phyloP scores from a whole-genome alignment of 2,113 vertebrate genomes.

The Phalacrocorax aristotelis region DNA sequence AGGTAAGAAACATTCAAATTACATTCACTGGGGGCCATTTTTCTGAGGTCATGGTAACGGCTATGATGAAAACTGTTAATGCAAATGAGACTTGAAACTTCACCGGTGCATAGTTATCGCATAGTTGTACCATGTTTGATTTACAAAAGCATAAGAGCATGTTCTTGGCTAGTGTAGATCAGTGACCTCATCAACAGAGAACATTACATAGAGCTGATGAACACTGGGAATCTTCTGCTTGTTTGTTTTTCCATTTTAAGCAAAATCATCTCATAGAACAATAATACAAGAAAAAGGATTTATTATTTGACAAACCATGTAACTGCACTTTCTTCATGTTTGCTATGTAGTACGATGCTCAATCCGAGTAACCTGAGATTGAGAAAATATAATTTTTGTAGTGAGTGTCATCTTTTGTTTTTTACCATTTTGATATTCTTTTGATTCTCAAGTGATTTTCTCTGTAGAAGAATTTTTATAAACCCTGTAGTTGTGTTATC shows the following conservation, averaged over 20 bases:
- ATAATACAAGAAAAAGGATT: neutral
- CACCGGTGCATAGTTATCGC: neutral
- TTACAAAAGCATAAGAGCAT: neutral
- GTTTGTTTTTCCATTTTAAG: neutral
- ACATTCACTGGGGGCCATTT: neutral
- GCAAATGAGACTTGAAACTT: neutral
- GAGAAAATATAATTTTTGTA: neutral
- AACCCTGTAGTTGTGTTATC: neutral
- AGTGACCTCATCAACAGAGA: neutral
- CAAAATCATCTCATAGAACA: neutral
- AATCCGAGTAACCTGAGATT: neutral
- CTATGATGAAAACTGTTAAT: neutral
- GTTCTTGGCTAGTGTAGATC: neutral
- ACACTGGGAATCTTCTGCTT: neutral
- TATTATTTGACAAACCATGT: neutral
- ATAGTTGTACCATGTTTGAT: neutral
- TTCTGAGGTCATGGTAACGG: neutral
- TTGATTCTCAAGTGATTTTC: neutral
- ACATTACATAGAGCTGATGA: neutral
- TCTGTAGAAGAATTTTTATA: neutral
- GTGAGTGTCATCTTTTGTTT: neutral
- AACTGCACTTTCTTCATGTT: neutral
- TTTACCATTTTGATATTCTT: neutral
- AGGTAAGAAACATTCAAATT: neutral
- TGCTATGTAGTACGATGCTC: neutral